These are phyloP conservation scores for Xestia c-nigrum DNA, from an alignment of 2,888 invertebrate genomes.

Conservation along the genomic window DNA sequence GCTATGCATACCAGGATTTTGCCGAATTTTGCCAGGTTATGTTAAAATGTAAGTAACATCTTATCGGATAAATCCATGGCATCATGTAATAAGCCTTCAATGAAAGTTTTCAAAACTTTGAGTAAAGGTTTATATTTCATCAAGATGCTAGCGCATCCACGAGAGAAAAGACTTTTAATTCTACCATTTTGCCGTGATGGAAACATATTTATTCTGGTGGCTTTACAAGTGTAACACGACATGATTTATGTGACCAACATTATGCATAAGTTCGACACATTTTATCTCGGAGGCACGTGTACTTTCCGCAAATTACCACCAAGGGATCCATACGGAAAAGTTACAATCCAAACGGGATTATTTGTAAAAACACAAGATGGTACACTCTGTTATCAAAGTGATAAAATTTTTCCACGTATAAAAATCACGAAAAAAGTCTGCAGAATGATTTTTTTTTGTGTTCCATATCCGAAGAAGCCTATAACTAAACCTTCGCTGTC, in stretches of 20 bases:
- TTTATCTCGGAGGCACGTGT: conserved; percentile 17
- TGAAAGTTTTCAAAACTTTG: not conserved
- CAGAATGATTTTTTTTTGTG: not conserved
- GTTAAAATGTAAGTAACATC: too few relatives aligned
- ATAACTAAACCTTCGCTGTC: too few relatives aligned
- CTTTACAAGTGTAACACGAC: not conserved
- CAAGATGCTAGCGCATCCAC: too few relatives aligned
- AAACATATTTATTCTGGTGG: not conserved
- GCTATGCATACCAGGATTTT: too few relatives aligned
- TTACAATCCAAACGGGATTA: conserved; percentile 27
- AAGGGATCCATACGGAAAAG: conserved; percentile 47
- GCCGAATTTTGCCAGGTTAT: too few relatives aligned
- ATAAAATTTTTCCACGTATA: not conserved
- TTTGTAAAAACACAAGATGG: conserved; percentile 37
- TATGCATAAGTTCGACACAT: conserved; percentile 9
- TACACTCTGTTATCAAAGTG: not conserved
- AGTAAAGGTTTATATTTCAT: not conserved
- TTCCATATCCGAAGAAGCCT: too few relatives aligned
- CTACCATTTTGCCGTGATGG: not conserved
- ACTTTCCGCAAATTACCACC: conserved; percentile 32
- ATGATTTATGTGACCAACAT: not conserved
- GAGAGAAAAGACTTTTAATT: too few relatives aligned
- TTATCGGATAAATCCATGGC: too few relatives aligned
- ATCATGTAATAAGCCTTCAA: too few relatives aligned
- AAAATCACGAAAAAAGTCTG: not conserved